Base-by-base conservation (phyloP, 1,140 invertebrate species). In the Babylonia areolata region DNA sequence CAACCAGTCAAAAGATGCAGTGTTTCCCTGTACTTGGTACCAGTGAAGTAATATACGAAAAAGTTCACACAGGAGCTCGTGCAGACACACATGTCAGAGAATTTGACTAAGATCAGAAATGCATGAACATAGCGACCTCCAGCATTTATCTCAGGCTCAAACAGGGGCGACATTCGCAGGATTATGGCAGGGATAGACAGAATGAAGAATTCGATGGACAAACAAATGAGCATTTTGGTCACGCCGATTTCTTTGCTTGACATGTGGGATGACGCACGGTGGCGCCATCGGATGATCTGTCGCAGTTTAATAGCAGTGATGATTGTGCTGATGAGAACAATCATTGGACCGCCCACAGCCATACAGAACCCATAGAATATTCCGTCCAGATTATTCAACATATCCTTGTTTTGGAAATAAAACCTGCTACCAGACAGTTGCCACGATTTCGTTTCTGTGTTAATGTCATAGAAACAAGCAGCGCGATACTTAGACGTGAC, bases 201-300 rank as follows among this genome's bases (percentile, higher is more conserved):
- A 51, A 51, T 51, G 31, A 81, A 58, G 9, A 81, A 46, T n/a
- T 81, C 31, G 31, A 51, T 17, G 17, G 46, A 51, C 9, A 51
- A 17, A 0, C 46, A 51, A 51, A 51, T 51, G 0, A 51, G 46
- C 46, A 51, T 51, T 51, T 54, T 81, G 1, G 79, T 81, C 28
- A 81, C 46, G 31, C n/a, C 42, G 9, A 54, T 81, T 31, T 81
- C 79, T 81, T 81, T 81, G 28, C 17, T 51, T 17, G 17, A 54
- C 12, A 35, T 54, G 11, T 28, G 12, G 33, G 31, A 35, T 6
- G 46, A 54, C 5, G 42, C 6, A 9, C 31, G 79, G 15, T 37
- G 39, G 3, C 46, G 28, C 46, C 79, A 54, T 1, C 0, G n/a
- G 28, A 81, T n/a, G 31, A 17, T 58, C 3, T 81, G 3, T 20